phyloP scores from a whole-genome alignment of 1,140 invertebrate species.

The Lerema accius region DNA sequence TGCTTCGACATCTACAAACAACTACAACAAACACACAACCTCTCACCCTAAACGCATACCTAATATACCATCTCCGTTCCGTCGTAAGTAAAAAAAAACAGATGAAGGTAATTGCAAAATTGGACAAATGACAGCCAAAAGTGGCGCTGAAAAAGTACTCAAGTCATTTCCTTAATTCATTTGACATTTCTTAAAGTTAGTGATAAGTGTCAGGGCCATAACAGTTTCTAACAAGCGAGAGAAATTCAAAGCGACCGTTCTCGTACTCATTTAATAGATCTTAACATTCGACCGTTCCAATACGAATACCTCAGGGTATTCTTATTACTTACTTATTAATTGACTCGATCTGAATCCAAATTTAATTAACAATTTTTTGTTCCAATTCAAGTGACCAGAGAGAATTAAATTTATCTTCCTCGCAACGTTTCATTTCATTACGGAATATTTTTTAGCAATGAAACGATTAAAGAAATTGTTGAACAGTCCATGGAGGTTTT shows the following conservation, averaged over 20 bases:
- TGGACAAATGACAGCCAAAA: no score
- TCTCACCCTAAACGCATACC: no score
- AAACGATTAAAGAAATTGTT: neutral
- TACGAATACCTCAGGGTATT: conserved; percentile 3
- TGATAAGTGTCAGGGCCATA: no score
- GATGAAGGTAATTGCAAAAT: no score
- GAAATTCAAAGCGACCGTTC: neutral
- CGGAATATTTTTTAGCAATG: conserved; percentile 5
- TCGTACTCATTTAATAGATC: neutral
- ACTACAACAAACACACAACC: no score
- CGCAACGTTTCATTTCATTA: neutral
- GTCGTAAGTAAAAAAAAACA: no score
- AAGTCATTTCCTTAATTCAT: no score
- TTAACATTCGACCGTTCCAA: conserved; percentile 6
- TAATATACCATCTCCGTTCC: no score
- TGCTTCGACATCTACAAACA: no score
- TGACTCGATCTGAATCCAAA: conserved; percentile 1
- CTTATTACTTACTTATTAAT: conserved; percentile 19
- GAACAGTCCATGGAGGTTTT: neutral
- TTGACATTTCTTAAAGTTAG: no score
- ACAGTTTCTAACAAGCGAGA: no score
- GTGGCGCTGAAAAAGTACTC: no score
- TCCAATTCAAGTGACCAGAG: neutral
- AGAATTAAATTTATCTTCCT: neutral
- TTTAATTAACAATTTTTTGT: conserved; percentile 10